A percentile compares a stretch with the other conserved stretches of the same genome.
phyloP scores from a whole-genome alignment of 2,888 invertebrate species.

The Onthophagus sagittarius region DNA sequence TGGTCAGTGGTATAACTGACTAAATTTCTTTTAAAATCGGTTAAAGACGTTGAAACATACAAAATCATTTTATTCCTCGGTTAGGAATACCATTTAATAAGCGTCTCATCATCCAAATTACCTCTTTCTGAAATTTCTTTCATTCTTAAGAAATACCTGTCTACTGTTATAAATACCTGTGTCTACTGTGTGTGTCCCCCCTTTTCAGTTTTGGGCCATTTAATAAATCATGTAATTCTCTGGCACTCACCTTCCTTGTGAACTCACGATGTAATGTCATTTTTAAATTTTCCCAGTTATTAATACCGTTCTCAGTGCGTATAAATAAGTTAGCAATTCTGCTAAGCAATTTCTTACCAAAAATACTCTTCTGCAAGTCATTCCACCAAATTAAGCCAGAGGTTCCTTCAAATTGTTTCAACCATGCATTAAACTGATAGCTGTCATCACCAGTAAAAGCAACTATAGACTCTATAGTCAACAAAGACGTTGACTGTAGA shows the following conservation, averaged over 20 bases:
- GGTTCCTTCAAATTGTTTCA: slow-evolving; percentile 34
- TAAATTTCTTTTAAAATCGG: slow-evolving; percentile 27
- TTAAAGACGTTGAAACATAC: slow-evolving; percentile 27
- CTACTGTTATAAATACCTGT: too few relatives aligned
- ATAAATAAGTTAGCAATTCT: slow-evolving; percentile 32
- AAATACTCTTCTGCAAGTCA: slow-evolving; percentile 33
- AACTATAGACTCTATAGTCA: neutral
- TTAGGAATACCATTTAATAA: slow-evolving; percentile 42
- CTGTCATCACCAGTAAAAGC: slow-evolving; percentile 3
- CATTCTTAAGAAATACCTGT: slow-evolving; percentile 42
- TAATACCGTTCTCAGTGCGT: too few relatives aligned
- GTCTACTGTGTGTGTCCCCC: too few relatives aligned
- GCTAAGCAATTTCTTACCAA: slow-evolving; percentile 33
- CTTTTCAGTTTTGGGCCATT: slow-evolving; percentile 34
- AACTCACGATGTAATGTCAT: too few relatives aligned
- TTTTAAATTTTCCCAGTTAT: too few relatives aligned
- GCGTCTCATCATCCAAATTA: slow-evolving; percentile 36
- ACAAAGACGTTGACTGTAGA: neutral
- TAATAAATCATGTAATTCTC: slow-evolving; percentile 27
- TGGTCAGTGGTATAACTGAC: slow-evolving; percentile 24
- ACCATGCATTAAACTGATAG: slow-evolving; percentile 26
- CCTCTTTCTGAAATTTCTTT: slow-evolving; percentile 40
- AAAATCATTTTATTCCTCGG: slow-evolving; percentile 32
- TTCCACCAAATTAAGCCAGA: slow-evolving; percentile 31
- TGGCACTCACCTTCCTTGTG: slow-evolving; percentile 28